Base-by-base conservation (phyloP, 2,113 vertebrate genomes). In the Halcyon malimbica region DNA sequence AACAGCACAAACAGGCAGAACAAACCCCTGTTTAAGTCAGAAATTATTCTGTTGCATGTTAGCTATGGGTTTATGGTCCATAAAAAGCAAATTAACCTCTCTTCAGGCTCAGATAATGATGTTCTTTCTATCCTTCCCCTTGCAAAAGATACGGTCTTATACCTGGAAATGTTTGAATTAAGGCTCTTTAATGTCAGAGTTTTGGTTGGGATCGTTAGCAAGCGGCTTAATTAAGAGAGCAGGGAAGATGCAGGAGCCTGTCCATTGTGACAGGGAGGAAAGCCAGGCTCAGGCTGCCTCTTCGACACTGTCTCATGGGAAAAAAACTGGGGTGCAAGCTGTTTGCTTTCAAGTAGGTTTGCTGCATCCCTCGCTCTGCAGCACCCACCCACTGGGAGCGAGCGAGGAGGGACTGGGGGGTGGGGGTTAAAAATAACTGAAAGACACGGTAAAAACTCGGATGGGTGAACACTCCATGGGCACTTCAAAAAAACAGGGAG, bases 401-500 rank as follows among this genome's bases (percentile, higher is more conserved):
- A 33, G 21, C 29, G 33, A 84, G 37, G 67, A 60, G 87, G 73
- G 56, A 74, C 75, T 73, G 65, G 59, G 59, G 50, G 15, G 6
- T 87, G 35, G 42, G 42, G 41, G 11, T 14, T 80, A 89, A 93
- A 91, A 95, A 67, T 37, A 95, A 37, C 85, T 10, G 1, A 13
- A 73, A 91, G 29, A 19, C 67, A 28, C 0, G 11, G 17, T 7
- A 18, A 78, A 71, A 77, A 41, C 35, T 19, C 3, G 0, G 33
- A 16, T 17, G 56, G 44, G 62, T 0, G 0, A 87, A 70, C 0
- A 5, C 18, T n/a, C 57, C n/a, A 23, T 2, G 65, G 20, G 29
- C 9, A 5, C 33, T 19, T 3, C 6, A 11, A 20, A 74, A 17
- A 41, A 44, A 2, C 0, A 16, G 3, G 41, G 14, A 25, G 13